Evolutionary conservation across 2,113 vertebrate genomes (phyloP).

Genomic region (Collichthys lucidus): DNA sequence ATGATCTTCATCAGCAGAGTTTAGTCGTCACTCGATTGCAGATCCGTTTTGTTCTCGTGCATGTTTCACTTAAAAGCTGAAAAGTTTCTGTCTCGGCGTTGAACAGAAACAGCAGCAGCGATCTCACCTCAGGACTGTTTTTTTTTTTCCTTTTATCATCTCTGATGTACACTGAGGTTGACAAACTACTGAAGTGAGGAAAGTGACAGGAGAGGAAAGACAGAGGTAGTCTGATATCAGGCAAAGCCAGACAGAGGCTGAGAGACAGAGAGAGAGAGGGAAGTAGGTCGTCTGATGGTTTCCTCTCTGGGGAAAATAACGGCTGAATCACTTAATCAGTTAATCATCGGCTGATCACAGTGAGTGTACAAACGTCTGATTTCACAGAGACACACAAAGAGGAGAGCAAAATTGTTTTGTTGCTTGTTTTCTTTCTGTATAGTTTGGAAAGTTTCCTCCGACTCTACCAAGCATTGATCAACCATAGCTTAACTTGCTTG

Average conservation of each 20-base stretch:
- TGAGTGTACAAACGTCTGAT: slow-evolving; percentile 11
- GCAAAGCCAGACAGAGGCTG: not conserved
- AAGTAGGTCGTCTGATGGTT: slow-evolving; percentile 28
- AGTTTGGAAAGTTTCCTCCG: not conserved
- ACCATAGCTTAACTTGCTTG: not conserved
- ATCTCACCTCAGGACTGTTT: not conserved
- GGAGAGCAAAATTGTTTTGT: slow-evolving; percentile 2
- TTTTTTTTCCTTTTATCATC: not conserved
- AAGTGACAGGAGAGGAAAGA: slow-evolving; percentile 14
- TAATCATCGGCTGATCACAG: slow-evolving; percentile 48
- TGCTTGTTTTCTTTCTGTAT: slow-evolving; percentile 1
- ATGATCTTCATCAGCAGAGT: not conserved
- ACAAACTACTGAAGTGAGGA: slow-evolving; percentile 6
- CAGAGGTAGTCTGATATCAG: not conserved
- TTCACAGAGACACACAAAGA: not conserved
- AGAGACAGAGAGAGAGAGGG: not conserved
- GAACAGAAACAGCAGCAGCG: not conserved
- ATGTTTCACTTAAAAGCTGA: not conserved
- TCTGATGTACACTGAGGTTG: not conserved
- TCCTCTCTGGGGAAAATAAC: slow-evolving; percentile 18
- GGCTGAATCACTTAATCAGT: slow-evolving; percentile 33
- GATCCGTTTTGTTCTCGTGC: not conserved
- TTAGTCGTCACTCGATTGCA: not conserved
- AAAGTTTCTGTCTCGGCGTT: not conserved
- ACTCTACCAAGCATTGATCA: not conserved